Evolutionary conservation across 2,797 vertebrate species (phyloP), one percentile per base, ranked within the genome.

Genomic region (Hozukius guyotensis): DNA sequence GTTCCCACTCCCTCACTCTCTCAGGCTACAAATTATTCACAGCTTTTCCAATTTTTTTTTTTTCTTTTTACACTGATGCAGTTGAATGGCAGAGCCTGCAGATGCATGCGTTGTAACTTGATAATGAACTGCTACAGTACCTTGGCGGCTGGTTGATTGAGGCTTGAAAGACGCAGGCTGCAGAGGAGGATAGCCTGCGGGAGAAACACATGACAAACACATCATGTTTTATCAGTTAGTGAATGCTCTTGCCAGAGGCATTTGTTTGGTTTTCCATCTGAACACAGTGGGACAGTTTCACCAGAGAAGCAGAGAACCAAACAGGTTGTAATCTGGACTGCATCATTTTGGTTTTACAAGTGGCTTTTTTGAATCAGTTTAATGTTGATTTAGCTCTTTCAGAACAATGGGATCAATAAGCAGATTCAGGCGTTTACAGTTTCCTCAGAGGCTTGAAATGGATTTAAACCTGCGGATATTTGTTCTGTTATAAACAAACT

Each of bases 161-260:
- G 92, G 92, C 46, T 78, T 91, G 85, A 91, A 90, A 9, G 94
- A 90, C 1, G 65, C 91, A 1, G 90, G 91, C 75, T 87, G 91
- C 68, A 88, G 78, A 25, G 87, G 85, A 73, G 80, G 90, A 85
- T 94, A 92, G 36, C 94, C 95, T 96, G 89, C 13, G 60, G 77
- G 66, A 69, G 29, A 84, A 74, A 85, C 42, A 24, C 55, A 86
- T 68, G 77, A 88, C 34, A 86, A 80, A 83, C 31, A 49, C 81
- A 82, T 88, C 56, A 76, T 49, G 77, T 80, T 87, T 82, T 77
- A 81, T 74, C 72, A 46, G 56, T 72, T 38, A 32, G 36, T 29
- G 49, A 68, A 32, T 1, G 2, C 24, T 34, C 49, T 3, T 42
- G 66, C 61, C 74, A 72, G 71, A 81, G 31, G 55, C 63, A 16